Evolutionary conservation across 2,797 vertebrate species (phyloP), one percentile per base, ranked within the genome.

Genomic region (Tangara arthus): DNA sequence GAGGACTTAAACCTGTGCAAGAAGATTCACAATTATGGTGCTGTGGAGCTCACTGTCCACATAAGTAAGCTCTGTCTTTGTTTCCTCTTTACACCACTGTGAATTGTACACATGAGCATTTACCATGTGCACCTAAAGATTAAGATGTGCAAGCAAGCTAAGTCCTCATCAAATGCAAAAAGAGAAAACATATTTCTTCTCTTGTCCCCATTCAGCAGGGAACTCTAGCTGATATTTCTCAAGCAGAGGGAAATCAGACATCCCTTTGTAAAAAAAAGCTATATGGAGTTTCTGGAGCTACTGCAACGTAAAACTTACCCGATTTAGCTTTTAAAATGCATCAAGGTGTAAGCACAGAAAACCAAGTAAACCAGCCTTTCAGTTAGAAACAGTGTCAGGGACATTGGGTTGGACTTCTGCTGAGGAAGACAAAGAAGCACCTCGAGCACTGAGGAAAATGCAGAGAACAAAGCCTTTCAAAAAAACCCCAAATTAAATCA

Each of bases 151-250:
- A 35, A 7, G 15, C 59, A 66, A 87, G 50, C 42, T 9, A 49
- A 83, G 32, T 56, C 61, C 49, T 59, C 50, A 68, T 75, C 61
- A 68, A 59, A 59, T n/a, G 8, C 41, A 53, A 64, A 73, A 88
- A 49, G 21, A 89, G 21, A 66, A 81, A 82, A 80, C 19, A 24
- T 44, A 65, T 93, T 91, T 94, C 11, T 77, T 70, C 20, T 57
- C 28, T 61, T 55, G 60, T 82, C 41, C 68, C 65, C 61, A 42
- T 63, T 82, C 60, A 37, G 34, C 23, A 73, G 34, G 28, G 65
- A 88, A 59, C 50, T 73, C 6, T 11, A 73, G 47, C 12, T 61
- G 44, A 0, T 47, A 82, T 63, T 84, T 91, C 68, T 68, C 42
- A 14, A 82, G 37, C 6, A 89, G 39, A 82, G 59, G 35, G 59